Percentiles rank a stretch among this genome's conserved stretches.
Conservation (phyloP, 2,113 vertebrate species). For the Apodemus speciosus region DNA sequence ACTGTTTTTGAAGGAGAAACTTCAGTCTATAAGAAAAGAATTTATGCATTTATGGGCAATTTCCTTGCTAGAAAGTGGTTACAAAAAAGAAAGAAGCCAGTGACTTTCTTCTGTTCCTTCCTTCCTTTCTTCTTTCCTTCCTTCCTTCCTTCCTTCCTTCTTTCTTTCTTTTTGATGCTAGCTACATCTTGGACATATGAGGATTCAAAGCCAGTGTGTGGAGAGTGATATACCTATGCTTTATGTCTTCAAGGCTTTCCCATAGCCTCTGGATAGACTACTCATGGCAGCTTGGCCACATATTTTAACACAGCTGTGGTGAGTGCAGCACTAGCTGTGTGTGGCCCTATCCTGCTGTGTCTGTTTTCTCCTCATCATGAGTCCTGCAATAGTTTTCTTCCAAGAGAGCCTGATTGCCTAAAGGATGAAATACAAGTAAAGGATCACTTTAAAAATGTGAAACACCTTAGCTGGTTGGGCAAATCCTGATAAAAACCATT, state of each 20-base stretch:
- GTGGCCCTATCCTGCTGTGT: slow-evolving; percentile 69
- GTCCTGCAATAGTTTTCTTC: slow-evolving; percentile 33
- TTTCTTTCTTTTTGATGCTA: neutral
- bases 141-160: neutral
- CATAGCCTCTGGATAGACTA: slow-evolving; percentile 68
- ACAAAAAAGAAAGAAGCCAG: slow-evolving; percentile 80
- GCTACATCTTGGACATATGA: slow-evolving; percentile 69
- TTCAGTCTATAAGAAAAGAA: slow-evolving; percentile 79
- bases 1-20: slow-evolving; percentile 77
- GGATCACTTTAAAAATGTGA: neutral
- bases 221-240: slow-evolving; percentile 68
- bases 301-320: slow-evolving; percentile 72
- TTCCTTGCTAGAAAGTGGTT: slow-evolving; percentile 77
- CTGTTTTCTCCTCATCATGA: slow-evolving; percentile 65
- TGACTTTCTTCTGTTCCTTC: rapidly evolving
- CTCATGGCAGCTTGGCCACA: slow-evolving; percentile 76
- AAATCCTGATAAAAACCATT: neutral
- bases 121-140: neutral
- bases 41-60: slow-evolving; percentile 74
- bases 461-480: neutral
- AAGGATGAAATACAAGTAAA: neutral
- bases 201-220: slow-evolving; percentile 66
- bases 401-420: neutral
- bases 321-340: slow-evolving; percentile 65
- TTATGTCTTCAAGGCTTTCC: slow-evolving; percentile 41